Percentiles rank a stretch among this genome's conserved stretches.
phyloP scores from a whole-genome alignment of 2,797 vertebrate genomes.

The Gastrophryne carolinensis region DNA sequence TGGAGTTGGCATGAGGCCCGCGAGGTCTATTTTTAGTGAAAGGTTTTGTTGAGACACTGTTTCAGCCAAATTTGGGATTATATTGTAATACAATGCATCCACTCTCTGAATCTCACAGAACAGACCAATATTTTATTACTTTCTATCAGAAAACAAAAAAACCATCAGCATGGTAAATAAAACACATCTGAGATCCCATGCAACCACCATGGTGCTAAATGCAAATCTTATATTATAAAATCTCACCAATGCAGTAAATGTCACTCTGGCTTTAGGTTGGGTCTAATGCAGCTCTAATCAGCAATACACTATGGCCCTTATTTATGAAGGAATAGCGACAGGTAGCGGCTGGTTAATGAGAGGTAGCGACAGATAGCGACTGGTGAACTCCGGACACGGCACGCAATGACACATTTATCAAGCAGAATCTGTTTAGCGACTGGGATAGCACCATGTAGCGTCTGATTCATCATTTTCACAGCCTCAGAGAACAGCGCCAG shows the following conservation, averaged over 20 bases:
- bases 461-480: too few relatives aligned
- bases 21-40: slow-evolving; percentile 26
- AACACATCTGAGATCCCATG: neutral
- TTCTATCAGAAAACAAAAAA: neutral
- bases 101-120: neutral
- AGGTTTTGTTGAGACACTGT: slow-evolving; percentile 9
- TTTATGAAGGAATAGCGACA: too few relatives aligned
- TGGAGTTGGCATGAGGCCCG: slow-evolving; percentile 24
- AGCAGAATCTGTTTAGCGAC: too few relatives aligned
- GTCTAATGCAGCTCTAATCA: too few relatives aligned
- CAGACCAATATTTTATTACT: slow-evolving; percentile 12
- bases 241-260: neutral
- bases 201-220: neutral
- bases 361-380: too few relatives aligned
- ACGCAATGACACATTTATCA: too few relatives aligned
- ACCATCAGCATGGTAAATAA: neutral
- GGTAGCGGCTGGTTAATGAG: too few relatives aligned
- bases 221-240: neutral
- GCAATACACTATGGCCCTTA: too few relatives aligned
- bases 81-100: slow-evolving; percentile 14
- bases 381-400: too few relatives aligned
- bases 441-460: too few relatives aligned
- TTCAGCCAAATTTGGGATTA: slow-evolving; percentile 45
- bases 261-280: too few relatives aligned
- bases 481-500: too few relatives aligned